Evolutionary conservation across 1,140 invertebrate species (phyloP).

Genomic region (Mylabris phalerata): DNA sequence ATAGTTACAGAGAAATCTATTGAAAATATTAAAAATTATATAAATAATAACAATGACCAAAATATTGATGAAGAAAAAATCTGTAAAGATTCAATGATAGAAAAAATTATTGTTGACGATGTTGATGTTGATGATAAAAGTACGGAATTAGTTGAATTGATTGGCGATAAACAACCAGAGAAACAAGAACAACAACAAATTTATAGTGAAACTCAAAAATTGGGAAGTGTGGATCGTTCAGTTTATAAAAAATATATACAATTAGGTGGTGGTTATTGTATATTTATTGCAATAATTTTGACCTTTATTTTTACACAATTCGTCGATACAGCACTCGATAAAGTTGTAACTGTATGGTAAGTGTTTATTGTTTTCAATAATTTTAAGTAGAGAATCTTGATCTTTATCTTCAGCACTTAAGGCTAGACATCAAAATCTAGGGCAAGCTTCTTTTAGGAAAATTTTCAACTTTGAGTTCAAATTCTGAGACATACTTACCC

Average conservation of each 20-base stretch:
- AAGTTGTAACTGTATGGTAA: constrained; percentile 1
- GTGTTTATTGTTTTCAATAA: neutral
- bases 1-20: too few relatives aligned
- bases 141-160: too few relatives aligned
- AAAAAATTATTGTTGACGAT: too few relatives aligned
- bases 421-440: too few relatives aligned
- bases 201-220: neutral
- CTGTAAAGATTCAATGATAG: neutral
- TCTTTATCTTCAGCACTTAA: too few relatives aligned
- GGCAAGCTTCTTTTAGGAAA: too few relatives aligned
- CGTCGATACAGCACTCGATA: neutral
- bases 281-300: neutral
- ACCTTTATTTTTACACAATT: neutral
- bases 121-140: too few relatives aligned
- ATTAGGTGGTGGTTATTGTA: constrained; percentile 1
- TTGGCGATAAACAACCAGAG: neutral
- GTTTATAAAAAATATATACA: constrained; percentile 4
- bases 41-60: neutral
- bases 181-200: neutral
- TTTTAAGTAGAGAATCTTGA: neutral
- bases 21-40: neutral
- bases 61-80: neutral
- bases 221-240: neutral
- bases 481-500: too few relatives aligned
- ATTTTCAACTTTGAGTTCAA: too few relatives aligned